phyloP scores from a whole-genome alignment of 2,888 invertebrate genomes.

The Pristionchus exspectatus region DNA sequence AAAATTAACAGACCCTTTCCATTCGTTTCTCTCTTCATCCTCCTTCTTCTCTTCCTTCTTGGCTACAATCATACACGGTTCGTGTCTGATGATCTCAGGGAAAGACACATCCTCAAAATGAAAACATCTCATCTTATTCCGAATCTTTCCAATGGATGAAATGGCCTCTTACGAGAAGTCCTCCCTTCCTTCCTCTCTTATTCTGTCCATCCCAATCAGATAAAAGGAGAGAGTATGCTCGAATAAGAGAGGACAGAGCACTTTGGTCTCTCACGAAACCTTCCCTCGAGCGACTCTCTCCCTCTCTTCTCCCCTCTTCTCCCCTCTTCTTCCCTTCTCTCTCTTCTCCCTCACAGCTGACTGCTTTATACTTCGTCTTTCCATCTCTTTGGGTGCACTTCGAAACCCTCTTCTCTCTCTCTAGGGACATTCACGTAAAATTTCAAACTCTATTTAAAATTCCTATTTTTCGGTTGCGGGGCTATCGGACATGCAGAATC shows the following conservation, averaged over 20 bases:
- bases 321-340: not conserved
- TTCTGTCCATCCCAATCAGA: not conserved
- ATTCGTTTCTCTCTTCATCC: not conserved
- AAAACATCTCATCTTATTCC: not conserved
- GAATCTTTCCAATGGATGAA: not conserved
- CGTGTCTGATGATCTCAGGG: constrained; percentile 26
- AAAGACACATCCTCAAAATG: constrained; percentile 50
- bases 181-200: not conserved
- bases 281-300: not conserved
- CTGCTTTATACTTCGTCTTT: constrained; percentile 49
- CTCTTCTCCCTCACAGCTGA: constrained; percentile 27
- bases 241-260: not conserved
- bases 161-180: not conserved
- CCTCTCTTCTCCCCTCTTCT: not conserved
- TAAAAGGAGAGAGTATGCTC: not conserved
- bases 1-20: not conserved
- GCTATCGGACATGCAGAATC: too few relatives aligned
- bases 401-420: not conserved
- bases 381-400: not conserved
- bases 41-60: constrained; percentile 37
- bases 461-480: too few relatives aligned
- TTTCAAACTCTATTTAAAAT: too few relatives aligned
- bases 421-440: too few relatives aligned
- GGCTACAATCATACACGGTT: not conserved
- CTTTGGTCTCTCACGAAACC: constrained; percentile 7